Conservation (phyloP, 2,888 invertebrate genomes). For the Drosophila anomelani region DNA sequence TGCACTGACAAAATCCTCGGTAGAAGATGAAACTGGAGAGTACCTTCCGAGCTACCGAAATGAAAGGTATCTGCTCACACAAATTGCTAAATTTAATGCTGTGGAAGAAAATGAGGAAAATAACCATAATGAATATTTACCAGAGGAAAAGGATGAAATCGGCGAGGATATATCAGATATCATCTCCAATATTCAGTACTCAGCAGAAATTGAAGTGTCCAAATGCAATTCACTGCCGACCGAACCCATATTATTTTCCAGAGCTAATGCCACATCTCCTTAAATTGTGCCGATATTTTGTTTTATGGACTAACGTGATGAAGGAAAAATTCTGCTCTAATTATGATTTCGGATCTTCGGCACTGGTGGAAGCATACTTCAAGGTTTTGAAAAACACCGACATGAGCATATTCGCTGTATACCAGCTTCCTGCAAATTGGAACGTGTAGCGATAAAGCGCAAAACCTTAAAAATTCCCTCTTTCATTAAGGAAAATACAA, state of each 20-base stretch:
- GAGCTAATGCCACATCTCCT: background rate
- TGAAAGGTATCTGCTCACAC: too few relatives aligned
- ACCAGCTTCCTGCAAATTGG: too few relatives aligned
- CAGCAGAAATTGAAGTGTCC: background rate
- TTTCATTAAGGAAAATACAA: background rate
- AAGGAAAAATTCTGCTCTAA: background rate
- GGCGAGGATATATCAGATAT: background rate
- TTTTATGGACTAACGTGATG: background rate
- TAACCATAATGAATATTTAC: too few relatives aligned
- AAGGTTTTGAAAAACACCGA: too few relatives aligned
- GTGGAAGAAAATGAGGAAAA: too few relatives aligned
- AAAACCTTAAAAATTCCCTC: too few relatives aligned
- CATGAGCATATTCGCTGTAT: too few relatives aligned
- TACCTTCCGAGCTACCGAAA: too few relatives aligned
- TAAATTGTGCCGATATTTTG: slow-evolving; percentile 1
- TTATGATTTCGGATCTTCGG: background rate
- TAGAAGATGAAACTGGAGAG: too few relatives aligned
- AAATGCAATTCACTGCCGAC: background rate
- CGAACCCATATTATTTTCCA: background rate
- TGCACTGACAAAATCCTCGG: too few relatives aligned
- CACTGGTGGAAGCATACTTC: background rate
- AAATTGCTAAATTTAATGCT: background rate
- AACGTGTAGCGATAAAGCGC: too few relatives aligned
- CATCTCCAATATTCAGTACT: background rate
- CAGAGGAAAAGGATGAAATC: background rate